Evolutionary conservation across 2,797 vertebrate genomes (phyloP).

Genomic region (Aeoliscus strigatus): DNA sequence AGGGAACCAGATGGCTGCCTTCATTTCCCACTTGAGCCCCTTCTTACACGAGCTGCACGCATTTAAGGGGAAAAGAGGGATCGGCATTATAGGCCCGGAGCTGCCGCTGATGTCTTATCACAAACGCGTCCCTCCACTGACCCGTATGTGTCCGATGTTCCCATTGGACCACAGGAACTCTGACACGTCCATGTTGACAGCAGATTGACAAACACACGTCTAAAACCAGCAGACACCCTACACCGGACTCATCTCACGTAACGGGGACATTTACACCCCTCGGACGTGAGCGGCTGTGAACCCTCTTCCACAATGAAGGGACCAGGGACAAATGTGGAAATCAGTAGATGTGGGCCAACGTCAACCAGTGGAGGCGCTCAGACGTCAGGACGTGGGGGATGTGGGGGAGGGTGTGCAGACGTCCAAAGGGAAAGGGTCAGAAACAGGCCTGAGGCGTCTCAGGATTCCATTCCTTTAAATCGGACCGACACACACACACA

Average conservation of each 20-base stretch:
- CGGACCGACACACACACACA: constrained; percentile 3
- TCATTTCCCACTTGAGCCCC: constrained; percentile 1
- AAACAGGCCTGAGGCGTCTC: constrained; percentile 6
- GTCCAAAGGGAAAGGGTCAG: constrained; percentile 19
- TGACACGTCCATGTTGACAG: constrained; percentile 28
- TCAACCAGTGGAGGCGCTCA: not conserved
- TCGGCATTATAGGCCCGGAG: too few relatives aligned
- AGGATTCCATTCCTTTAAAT: not conserved
- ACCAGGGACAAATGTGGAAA: not conserved
- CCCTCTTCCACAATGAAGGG: not conserved
- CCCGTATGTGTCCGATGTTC: not conserved
- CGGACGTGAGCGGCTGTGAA: not conserved
- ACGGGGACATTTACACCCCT: constrained; percentile 6
- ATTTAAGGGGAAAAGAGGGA: too few relatives aligned
- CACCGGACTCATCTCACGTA: constrained; percentile 2
- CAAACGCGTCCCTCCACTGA: not conserved
- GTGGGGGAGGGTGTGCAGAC: constrained; percentile 13
- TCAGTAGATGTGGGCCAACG: not conserved
- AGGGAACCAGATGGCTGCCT: not conserved
- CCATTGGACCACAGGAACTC: constrained; percentile 5
- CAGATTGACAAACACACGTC: constrained; percentile 2
- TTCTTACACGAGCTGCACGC: not conserved
- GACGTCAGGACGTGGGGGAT: not conserved
- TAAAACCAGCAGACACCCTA: constrained; percentile 28
- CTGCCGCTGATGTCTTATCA: too few relatives aligned